These are phyloP conservation scores for Chelon auratus DNA, from an alignment of 2,797 vertebrate genomes.

Conservation along the genomic window DNA sequence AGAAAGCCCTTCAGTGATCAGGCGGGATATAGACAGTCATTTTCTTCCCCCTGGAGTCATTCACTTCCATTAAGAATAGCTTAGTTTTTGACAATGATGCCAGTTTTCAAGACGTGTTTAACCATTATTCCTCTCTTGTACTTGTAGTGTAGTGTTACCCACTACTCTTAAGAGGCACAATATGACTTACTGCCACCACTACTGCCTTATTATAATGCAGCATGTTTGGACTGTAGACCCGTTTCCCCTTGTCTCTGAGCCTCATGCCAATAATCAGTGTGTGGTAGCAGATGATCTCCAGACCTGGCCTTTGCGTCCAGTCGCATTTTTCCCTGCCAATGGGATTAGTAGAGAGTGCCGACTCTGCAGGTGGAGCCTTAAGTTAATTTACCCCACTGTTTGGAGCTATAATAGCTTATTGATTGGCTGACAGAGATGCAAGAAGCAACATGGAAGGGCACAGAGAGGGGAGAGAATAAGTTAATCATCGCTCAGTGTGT, in stretches of 20 bases:
- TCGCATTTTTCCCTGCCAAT: constrained; percentile 72
- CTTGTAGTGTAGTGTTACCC: not conserved
- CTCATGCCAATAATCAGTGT: constrained; percentile 31
- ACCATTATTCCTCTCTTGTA: constrained; percentile 17
- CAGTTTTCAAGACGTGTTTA: constrained; percentile 33
- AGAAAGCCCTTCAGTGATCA: constrained; percentile 41
- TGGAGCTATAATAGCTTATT: constrained; percentile 87
- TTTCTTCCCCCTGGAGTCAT: constrained; percentile 33
- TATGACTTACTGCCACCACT: not conserved
- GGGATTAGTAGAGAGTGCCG: constrained; percentile 83
- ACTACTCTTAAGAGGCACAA: not conserved
- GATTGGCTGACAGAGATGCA: constrained; percentile 84
- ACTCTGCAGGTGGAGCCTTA: constrained; percentile 83
- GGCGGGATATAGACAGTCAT: constrained; percentile 16
- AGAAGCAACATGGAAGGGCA: constrained; percentile 72
- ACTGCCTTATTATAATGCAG: not conserved
- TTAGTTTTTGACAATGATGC: not conserved
- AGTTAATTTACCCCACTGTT: constrained; percentile 85
- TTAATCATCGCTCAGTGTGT: constrained; percentile 80
- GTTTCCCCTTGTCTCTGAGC: constrained; percentile 21
- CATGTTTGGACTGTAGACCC: constrained; percentile 20
- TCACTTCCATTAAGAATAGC: constrained; percentile 39
- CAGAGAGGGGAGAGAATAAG: constrained; percentile 78
- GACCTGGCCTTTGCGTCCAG: constrained; percentile 56
- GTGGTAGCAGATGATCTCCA: constrained; percentile 58